Base-by-base conservation (phyloP, 1,140 invertebrate species). In the Lepidurus arcticus region DNA sequence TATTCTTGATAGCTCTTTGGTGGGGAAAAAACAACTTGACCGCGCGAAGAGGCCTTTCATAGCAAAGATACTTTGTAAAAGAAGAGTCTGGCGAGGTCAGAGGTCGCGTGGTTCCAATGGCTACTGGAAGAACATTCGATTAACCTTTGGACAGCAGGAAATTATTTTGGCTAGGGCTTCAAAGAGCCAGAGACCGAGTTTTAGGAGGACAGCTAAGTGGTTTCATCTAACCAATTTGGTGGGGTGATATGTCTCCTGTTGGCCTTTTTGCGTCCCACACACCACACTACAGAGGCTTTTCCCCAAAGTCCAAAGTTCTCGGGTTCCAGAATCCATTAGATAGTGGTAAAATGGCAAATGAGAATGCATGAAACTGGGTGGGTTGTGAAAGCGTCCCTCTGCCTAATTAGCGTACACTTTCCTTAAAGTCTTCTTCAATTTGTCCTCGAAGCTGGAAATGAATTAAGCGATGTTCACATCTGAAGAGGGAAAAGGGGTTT, bases 311-410 rank as follows among this genome's bases (percentile, higher is more conserved):
- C 34, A 34, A 26, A 34, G 34, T 65, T 13, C 53, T 65, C 21
- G 13, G 16, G 53, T 16, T n/a, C 53, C 21, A 65, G 53, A 16
- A 65, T 65, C 53, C 53, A 65, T 65, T 65, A 65, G 53, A 21
- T n/a, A 65, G 53, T 65, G 53, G 53, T 65, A 65, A 65, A 65
- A 65, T 16, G 53, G 53, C 21, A 65, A 65, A 65, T 65, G 53
- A 65, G 53, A 65, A 65, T 13, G 53, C 6, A n/a, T 65, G 53
- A 47, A 34, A 34, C 34, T 34, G 34, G 34, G 3, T 34, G 53
- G 53, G 53, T 13, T 65, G 16, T n/a, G 53, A 65, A 65, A 65
- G n/a, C 21, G 53, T 65, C 53, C 53, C 8, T 65, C 16, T 34
- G 34, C 34, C 34, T 65, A 65, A 65, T 65, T 65, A 65, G 16